Evolutionary conservation across 2,888 invertebrate genomes (phyloP).

Genomic region (Zaprionus bogoriensis): DNA sequence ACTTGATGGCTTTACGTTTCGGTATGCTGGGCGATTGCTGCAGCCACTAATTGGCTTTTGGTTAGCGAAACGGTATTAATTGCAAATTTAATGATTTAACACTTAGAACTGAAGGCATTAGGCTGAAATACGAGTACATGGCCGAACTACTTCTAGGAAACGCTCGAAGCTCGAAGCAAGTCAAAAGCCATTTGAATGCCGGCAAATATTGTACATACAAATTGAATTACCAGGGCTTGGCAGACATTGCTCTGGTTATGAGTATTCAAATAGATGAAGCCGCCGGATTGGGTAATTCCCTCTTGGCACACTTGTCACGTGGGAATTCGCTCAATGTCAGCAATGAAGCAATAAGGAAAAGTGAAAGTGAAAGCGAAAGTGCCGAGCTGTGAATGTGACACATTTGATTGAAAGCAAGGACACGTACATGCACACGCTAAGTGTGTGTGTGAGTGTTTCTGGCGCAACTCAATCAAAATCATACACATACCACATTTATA

Average conservation of each 20-base stretch:
- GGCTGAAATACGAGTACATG: too few relatives aligned
- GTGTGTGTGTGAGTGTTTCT: conserved; percentile 2
- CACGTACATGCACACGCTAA: conserved; percentile 7
- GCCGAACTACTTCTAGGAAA: too few relatives aligned
- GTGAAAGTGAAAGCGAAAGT: conserved; percentile 38
- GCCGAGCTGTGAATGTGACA: conserved; percentile 64
- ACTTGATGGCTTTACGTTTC: conserved; percentile 19
- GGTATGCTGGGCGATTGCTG: conserved; percentile 28
- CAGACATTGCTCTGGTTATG: neutral
- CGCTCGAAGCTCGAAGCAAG: too few relatives aligned
- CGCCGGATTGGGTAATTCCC: conserved; percentile 10
- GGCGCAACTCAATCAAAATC: conserved; percentile 42
- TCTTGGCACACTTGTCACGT: conserved; percentile 42
- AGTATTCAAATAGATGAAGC: conserved; percentile 1
- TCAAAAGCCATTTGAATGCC: too few relatives aligned
- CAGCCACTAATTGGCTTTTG: conserved; percentile 52
- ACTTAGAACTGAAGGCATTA: too few relatives aligned
- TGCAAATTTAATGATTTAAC: neutral
- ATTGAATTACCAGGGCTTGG: too few relatives aligned
- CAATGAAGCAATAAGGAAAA: conserved; percentile 38
- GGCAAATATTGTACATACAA: too few relatives aligned
- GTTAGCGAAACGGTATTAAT: conserved; percentile 1
- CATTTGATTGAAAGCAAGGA: conserved; percentile 68
- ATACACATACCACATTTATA: neutral
- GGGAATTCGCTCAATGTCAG: conserved; percentile 30